Evolutionary conservation across 2,113 vertebrate species (phyloP), one percentile per base, ranked within the genome.

Genomic region (Zosterops lateralis): DNA sequence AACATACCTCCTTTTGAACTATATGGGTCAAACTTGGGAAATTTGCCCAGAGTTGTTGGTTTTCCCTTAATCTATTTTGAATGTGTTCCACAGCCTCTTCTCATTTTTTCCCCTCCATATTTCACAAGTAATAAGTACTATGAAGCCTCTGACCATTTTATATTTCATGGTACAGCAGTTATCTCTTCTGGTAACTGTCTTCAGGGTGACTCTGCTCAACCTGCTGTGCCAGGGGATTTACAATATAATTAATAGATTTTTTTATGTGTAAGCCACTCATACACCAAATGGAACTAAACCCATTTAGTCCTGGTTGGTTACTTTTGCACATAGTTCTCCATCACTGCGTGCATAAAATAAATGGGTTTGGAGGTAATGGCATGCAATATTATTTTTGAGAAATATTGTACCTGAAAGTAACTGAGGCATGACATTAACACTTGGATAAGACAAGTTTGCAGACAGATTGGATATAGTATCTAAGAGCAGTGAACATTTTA

Each of bases 281-380:
- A 70, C 82, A 75, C 84, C 80, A 87, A 84, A 85, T 84, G 82
- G 91, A 92, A 62, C n/a, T 53, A 58, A 87, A 90, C 42, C 40
- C 25, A 68, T 81, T 96, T 94, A 47, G 75, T 86, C 28, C 14
- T 91, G 47, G 17, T 68, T 93, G 88, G 78, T 89, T 96, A 68
- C 73, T 40, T 92, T 87, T 88, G 60, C 70, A 51, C 14, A 13
- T 17, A 56, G 60, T 73, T 88, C 82, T 79, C 31, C 54, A 77
- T 78, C 34, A 64, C 14, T 62, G 29, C 3, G 0, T 62, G 14
- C 47, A 7, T 79, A 68, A 95, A 89, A 65, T 56, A 70, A 75
- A 76, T 40, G 13, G 4, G 5, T 83, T 86, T 11, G 18, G 44
- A 77, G 48, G 12, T 76, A 62, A 42, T 36, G 31, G 22, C 14